Percentiles rank a stretch among this genome's conserved stretches.
Conservation (phyloP, 2,113 vertebrate genomes). For the Chaetops frenatus region DNA sequence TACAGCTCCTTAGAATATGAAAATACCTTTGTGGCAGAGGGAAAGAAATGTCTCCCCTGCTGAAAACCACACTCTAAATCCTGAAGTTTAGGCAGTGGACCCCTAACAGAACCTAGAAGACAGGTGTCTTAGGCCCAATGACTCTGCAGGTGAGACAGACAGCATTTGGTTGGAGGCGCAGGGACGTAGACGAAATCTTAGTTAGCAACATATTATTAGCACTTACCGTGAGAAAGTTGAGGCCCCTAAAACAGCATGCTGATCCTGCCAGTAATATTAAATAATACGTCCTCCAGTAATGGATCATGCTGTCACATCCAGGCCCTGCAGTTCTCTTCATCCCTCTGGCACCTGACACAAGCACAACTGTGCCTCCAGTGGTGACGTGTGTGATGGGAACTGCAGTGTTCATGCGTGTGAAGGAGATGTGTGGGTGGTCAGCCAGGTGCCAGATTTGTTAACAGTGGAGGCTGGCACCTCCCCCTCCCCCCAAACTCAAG, state of each 20-base stretch:
- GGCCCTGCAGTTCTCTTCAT: background rate
- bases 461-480: background rate
- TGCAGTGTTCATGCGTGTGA: fast-evolving
- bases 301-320: background rate
- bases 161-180: background rate
- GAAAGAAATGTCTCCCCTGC: background rate
- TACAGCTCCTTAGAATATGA: background rate
- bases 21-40: background rate
- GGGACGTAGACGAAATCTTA: background rate
- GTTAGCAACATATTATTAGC: background rate
- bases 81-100: background rate
- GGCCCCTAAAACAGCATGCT: background rate
- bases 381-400: fast-evolving
- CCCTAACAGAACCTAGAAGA: fast-evolving
- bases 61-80: background rate
- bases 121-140: background rate
- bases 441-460: background rate
- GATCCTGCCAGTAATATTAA: background rate
- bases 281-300: background rate
- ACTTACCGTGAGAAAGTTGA: background rate
- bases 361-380: background rate
- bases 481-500: fast-evolving
- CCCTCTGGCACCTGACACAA: fast-evolving
- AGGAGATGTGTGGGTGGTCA: background rate
- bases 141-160: background rate